These are phyloP conservation scores for Sylvicola cinctus DNA, from an alignment of 2,888 invertebrate genomes.

Conservation along the genomic window DNA sequence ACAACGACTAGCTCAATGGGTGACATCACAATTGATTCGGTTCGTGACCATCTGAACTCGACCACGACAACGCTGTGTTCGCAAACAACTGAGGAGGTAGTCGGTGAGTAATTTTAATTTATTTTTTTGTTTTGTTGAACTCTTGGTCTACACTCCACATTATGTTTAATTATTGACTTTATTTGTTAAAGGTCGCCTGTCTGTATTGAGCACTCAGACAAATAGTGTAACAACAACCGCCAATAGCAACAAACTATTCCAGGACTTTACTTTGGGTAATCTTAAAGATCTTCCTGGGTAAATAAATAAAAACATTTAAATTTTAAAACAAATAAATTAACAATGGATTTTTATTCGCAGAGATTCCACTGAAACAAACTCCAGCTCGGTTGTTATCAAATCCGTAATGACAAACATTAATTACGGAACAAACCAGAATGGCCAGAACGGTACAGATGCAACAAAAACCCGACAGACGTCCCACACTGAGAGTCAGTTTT, in stretches of 20 bases:
- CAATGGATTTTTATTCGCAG: slow-evolving; percentile 11
- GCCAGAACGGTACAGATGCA: slow-evolving; percentile 21
- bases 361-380: slow-evolving; percentile 21
- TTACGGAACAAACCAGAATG: slow-evolving; percentile 17
- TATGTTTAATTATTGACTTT: slow-evolving; percentile 1
- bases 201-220: slow-evolving; percentile 24
- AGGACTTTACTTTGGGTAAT: slow-evolving; percentile 19
- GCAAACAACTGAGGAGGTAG: slow-evolving; percentile 24
- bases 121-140: not conserved
- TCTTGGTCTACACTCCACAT: not conserved
- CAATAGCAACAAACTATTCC: slow-evolving; percentile 22
- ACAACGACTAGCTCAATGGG: slow-evolving; percentile 44
- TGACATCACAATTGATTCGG: slow-evolving; percentile 88
- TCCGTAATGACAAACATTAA: slow-evolving; percentile 25
- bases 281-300: slow-evolving; percentile 21
- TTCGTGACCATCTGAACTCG: slow-evolving; percentile 57
- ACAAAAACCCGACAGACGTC: slow-evolving; percentile 16
- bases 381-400: slow-evolving; percentile 25
- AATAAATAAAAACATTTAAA: slow-evolving; percentile 3
- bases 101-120: slow-evolving; percentile 14
- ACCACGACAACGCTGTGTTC: slow-evolving; percentile 25
- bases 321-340: not conserved
- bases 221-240: slow-evolving; percentile 20
- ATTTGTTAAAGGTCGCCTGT: slow-evolving; percentile 20
- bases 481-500: slow-evolving; percentile 25